Evolutionary conservation across 2,113 vertebrate genomes (phyloP).

Genomic region (Thalassoma bifasciatum): DNA sequence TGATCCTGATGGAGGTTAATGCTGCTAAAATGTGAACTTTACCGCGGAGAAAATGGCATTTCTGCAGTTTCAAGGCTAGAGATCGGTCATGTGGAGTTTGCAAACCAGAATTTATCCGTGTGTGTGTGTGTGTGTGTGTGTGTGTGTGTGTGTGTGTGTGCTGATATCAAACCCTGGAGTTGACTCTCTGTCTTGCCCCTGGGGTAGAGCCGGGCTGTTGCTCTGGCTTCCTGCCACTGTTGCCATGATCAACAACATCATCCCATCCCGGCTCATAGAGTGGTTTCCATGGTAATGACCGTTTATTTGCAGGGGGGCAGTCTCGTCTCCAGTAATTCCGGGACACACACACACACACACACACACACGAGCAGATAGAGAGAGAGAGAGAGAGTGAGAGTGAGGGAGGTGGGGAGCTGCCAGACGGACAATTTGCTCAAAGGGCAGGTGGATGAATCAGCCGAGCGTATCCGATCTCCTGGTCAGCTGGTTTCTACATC

Average conservation of each 20-base stretch:
- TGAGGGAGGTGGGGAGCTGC: neutral
- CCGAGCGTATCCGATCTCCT: neutral
- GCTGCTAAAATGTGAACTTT: neutral
- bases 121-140: no score
- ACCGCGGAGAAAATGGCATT: neutral
- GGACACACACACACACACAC: conserved; percentile 33
- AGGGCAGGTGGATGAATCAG: conserved; percentile 48
- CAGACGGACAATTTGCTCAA: conserved; percentile 32
- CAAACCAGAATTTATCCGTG: neutral
- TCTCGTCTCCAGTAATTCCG: conserved; percentile 49
- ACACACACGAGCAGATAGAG: conserved; percentile 13
- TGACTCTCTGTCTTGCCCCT: conserved; percentile 6
- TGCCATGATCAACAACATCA: conserved; percentile 66
- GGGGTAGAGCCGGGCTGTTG: conserved; percentile 61
- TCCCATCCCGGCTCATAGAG: conserved; percentile 27
- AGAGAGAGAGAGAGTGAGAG: neutral
- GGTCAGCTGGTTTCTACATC: neutral
- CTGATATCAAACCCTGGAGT: no score
- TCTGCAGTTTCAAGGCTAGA: neutral
- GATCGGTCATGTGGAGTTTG: neutral
- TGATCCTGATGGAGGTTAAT: neutral
- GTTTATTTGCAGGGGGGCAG: conserved; percentile 60
- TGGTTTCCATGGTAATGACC: conserved; percentile 71
- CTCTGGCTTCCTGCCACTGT: conserved; percentile 67
- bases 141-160: no score